These are phyloP conservation scores for Plumapathes pennacea DNA, from an alignment of 92 coral and sea anemone species.

Conservation along the genomic window DNA sequence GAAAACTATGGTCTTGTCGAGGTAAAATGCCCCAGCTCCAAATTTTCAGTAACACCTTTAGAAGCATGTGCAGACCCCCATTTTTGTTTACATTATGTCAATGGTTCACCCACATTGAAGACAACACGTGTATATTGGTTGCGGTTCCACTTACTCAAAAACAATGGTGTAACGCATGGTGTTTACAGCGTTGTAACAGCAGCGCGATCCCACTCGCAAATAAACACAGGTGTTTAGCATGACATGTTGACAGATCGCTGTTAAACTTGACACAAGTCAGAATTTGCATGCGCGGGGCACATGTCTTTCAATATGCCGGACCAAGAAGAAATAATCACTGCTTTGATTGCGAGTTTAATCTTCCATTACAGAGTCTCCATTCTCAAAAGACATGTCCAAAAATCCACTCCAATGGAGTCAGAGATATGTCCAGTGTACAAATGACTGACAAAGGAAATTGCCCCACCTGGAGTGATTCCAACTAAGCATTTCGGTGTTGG, in stretches of 20 bases:
- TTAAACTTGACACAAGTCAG: no score
- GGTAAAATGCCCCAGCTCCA: slow-evolving; percentile 36
- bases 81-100: slow-evolving; percentile 12
- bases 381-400: slow-evolving; percentile 30
- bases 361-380: slow-evolving; percentile 32
- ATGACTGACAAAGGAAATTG: slow-evolving; percentile 47
- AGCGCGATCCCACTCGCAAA: no score
- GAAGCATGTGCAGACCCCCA: slow-evolving; percentile 40
- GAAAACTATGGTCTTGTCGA: slow-evolving; percentile 34
- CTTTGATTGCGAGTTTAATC: no score
- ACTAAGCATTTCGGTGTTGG: slow-evolving; percentile 47
- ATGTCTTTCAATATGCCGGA: no score
- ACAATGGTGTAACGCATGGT: no score
- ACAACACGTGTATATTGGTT: slow-evolving; percentile 5
- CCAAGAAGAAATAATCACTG: no score
- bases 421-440: slow-evolving; percentile 61
- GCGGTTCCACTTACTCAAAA: no score
- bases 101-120: slow-evolving; percentile 9
- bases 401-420: slow-evolving; percentile 47
- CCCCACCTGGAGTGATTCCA: slow-evolving; percentile 54
- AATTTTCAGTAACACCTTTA: slow-evolving; percentile 45
- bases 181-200: no score
- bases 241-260: no score
- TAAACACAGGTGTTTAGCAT: no score
- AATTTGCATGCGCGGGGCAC: no score